phyloP scores from a whole-genome alignment of 2,113 vertebrate genomes.

The Coracopsis vasa region DNA sequence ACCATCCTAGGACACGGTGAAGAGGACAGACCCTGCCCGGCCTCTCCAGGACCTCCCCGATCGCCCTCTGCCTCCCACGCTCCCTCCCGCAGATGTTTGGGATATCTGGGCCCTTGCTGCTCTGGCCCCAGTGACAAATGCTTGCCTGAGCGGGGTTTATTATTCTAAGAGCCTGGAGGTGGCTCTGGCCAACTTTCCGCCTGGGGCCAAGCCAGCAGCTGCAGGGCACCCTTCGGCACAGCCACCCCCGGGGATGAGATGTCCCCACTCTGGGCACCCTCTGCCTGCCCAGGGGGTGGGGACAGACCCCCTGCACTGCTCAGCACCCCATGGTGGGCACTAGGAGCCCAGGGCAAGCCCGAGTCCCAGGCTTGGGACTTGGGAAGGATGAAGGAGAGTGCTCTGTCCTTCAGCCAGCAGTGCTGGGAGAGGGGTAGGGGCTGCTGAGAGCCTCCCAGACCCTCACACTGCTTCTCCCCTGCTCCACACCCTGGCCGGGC shows the following conservation, averaged over 20 bases:
- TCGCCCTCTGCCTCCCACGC: slow-evolving; percentile 13
- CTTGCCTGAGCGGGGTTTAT: slow-evolving; percentile 20
- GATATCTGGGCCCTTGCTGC: slow-evolving; percentile 42
- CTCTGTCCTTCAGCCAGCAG: background rate
- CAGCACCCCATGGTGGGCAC: rapidly evolving
- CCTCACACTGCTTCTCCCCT: background rate
- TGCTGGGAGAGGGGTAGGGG: rapidly evolving
- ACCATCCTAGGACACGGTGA: background rate
- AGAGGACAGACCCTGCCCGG: background rate
- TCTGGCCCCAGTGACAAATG: slow-evolving; percentile 27
- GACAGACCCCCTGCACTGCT: rapidly evolving
- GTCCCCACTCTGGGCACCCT: background rate
- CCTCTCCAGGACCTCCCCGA: background rate
- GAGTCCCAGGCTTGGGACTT: too few relatives aligned
- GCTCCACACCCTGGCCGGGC: background rate
- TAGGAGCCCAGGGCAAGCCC: background rate
- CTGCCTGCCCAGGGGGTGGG: rapidly evolving
- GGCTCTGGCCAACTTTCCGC: slow-evolving; percentile 41
- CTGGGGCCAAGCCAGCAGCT: slow-evolving; percentile 41
- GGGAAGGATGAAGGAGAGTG: background rate
- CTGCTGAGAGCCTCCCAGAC: rapidly evolving
- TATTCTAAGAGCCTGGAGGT: slow-evolving; percentile 46
- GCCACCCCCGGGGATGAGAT: background rate
- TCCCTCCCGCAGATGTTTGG: slow-evolving; percentile 52
- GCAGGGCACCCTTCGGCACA: background rate